Evolutionary conservation across 2,797 vertebrate genomes (phyloP), one percentile per base, ranked within the genome.

Genomic region (Phataginus tetradactyla): DNA sequence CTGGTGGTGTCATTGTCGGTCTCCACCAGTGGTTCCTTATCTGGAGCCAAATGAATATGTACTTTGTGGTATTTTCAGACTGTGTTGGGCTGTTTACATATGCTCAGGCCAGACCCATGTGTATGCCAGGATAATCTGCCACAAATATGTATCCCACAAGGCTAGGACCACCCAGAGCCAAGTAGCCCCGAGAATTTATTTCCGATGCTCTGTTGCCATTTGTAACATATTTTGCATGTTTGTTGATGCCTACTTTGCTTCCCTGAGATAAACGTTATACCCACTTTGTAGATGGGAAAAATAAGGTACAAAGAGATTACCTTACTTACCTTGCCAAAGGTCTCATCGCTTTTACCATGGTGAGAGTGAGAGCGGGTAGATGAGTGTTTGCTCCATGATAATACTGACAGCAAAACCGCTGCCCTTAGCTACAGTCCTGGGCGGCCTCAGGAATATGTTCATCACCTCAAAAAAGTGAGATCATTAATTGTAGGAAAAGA

Each of bases 1-100:
- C 6, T 23, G 29, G 25, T 27, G 17, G 17, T n/a, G 4, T 20
- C 29, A 25, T 4, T 27, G 29, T 7, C 10, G 0, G 2, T 21
- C 53, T 57, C 29, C 51, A 59, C 4, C 34, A 0, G 61, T 45
- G 18, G n/a, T 18, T 57, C 37, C 45, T 77, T 21, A 74, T 93
- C 68, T 63, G 34, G 17, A 27, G 72, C 72, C 4, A 25, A 74
- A 10, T 18, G 10, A 49, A 68, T 66, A 42, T 1, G 0, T 74
- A 18, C 27, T 13, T 37, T 45, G 42, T 64, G 45, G 3, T 63
- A 12, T 77, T 83, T 89, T 69, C 69, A 49, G 14, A 55, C 32
- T 8, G 7, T 51, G 59, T 4, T 42, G 11, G 39, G 34, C 27
- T 34, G 27, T 86, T 77, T 55, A 63, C 17, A 27, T 37, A 42